These are phyloP conservation scores for Macrotis lagotis DNA, from an alignment of 2,113 vertebrate species.

Conservation along the genomic window DNA sequence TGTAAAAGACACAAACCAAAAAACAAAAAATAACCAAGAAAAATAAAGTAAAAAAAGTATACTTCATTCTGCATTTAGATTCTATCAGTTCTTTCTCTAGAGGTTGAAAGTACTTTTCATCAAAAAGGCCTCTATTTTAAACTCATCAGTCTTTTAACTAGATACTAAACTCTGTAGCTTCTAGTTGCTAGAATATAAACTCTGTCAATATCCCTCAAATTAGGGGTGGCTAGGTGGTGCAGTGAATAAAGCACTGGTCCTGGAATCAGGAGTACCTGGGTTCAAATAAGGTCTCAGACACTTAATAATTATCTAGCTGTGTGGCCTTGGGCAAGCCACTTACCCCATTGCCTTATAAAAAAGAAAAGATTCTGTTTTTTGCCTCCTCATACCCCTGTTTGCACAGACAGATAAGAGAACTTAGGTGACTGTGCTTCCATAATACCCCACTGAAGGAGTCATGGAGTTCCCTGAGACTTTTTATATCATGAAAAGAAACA, in stretches of 20 bases:
- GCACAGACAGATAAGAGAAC: neutral
- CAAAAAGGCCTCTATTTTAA: neutral
- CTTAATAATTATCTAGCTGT: no score
- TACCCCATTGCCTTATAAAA: no score
- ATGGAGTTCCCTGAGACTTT: neutral
- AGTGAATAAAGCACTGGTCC: no score
- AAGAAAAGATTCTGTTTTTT: neutral
- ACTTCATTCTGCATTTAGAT: neutral
- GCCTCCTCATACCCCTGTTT: neutral
- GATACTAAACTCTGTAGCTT: neutral
- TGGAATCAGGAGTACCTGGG: no score
- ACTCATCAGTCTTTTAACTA: neutral
- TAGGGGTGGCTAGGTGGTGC: no score
- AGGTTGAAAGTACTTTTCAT: neutral
- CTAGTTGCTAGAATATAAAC: neutral
- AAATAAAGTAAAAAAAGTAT: neutral
- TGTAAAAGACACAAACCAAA: neutral
- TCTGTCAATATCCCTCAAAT: neutral
- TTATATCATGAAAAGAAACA: neutral
- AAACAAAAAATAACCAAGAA: neutral
- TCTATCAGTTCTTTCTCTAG: neutral
- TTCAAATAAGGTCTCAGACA: no score
- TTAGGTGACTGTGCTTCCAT: neutral
- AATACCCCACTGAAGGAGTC: neutral
- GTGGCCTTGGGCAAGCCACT: no score